A percentile compares a stretch with the other conserved stretches of the same genome.
Evolutionary conservation across 2,797 vertebrate genomes (phyloP).

Genomic region (Semotilus atromaculatus): DNA sequence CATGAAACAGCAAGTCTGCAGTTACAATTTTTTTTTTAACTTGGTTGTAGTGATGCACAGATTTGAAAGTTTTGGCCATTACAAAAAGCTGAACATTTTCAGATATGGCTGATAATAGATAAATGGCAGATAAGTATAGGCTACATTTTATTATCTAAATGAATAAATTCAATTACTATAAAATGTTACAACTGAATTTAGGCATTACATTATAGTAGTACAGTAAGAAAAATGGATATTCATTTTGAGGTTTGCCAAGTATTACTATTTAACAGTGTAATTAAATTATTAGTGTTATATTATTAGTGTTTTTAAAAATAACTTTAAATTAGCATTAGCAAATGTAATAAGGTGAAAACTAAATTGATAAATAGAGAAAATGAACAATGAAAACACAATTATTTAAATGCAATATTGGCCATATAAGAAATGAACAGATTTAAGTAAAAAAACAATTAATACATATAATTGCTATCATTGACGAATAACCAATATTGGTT

Average conservation of each 20-base stretch:
- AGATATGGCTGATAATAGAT: neutral
- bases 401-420: neutral
- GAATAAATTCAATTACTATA: neutral
- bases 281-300: no score
- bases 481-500: neutral
- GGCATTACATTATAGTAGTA: neutral
- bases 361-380: neutral
- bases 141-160: neutral
- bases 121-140: neutral
- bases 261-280: neutral
- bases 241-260: neutral
- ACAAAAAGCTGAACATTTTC: neutral
- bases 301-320: neutral
- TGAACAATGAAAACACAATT: neutral
- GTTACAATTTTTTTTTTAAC: neutral
- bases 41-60: neutral
- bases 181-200: neutral
- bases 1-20: neutral
- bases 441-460: neutral
- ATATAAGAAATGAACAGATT: neutral
- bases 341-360: neutral
- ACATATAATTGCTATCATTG: neutral
- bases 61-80: no score
- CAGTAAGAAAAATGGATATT: neutral
- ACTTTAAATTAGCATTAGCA: neutral